These are phyloP conservation scores for Elegia similella DNA, from an alignment of 2,888 invertebrate genomes.

Conservation along the genomic window DNA sequence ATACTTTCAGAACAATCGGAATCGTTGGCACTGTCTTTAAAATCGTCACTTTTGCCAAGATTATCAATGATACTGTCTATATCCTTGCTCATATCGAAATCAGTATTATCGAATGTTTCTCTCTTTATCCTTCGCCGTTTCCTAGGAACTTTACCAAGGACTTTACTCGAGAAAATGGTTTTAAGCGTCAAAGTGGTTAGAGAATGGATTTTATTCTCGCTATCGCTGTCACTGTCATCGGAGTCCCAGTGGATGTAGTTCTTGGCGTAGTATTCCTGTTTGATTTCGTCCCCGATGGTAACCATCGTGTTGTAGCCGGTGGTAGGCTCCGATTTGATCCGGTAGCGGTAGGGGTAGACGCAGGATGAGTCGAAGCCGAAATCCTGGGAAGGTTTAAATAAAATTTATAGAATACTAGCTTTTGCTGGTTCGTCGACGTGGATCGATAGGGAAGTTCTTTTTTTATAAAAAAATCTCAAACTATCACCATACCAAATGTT, in stretches of 20 bases:
- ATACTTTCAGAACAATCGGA: conserved; percentile 6
- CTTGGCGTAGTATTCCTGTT: conserved; percentile 38
- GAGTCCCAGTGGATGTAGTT: conserved; percentile 60
- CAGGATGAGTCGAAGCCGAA: conserved; percentile 52
- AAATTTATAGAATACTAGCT: too few relatives aligned
- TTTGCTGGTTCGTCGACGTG: too few relatives aligned
- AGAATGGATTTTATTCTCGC: conserved; percentile 33
- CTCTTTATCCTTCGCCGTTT: conserved; percentile 40
- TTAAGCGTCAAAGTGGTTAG: conserved; percentile 49
- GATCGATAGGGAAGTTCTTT: too few relatives aligned
- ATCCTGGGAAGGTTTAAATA: conserved; percentile 38
- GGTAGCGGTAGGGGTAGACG: conserved; percentile 51
- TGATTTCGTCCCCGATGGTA: conserved; percentile 44
- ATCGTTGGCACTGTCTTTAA: conserved; percentile 19
- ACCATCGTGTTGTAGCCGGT: conserved; percentile 48
- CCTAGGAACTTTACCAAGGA: conserved; percentile 51
- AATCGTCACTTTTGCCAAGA: conserved; percentile 28
- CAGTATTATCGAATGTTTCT: conserved; percentile 33
- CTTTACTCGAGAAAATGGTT: conserved; percentile 52
- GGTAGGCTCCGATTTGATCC: conserved; percentile 42
- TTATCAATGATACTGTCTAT: conserved; percentile 47
- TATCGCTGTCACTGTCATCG: conserved; percentile 33
- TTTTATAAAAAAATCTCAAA: too few relatives aligned
- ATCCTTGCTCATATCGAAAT: conserved; percentile 32
- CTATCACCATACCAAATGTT: too few relatives aligned